Evolutionary conservation across 2,113 vertebrate species (phyloP).

Genomic region (Pristiophorus japonicus): DNA sequence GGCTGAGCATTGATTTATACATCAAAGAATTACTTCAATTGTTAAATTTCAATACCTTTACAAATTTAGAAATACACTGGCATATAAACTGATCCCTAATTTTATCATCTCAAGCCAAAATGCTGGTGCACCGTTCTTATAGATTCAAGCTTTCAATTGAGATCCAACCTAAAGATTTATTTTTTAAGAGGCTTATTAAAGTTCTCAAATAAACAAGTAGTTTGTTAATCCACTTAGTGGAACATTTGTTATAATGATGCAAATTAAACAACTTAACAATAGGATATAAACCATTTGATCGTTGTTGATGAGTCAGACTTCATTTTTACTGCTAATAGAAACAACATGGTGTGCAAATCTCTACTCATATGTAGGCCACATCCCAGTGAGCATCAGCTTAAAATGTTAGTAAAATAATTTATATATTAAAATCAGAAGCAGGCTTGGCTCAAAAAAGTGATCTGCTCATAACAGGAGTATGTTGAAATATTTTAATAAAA

Average conservation of each 20-base stretch:
- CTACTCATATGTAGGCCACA: neutral
- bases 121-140: neutral
- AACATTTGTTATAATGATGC: neutral
- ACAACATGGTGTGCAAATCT: neutral
- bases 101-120: neutral
- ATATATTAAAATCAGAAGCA: neutral
- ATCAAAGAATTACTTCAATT: no score
- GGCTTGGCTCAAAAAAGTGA: neutral
- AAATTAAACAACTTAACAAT: constrained; percentile 3
- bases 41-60: constrained; percentile 10
- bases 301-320: neutral
- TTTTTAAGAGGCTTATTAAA: constrained; percentile 12
- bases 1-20: neutral
- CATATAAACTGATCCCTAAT: neutral
- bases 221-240: constrained; percentile 12
- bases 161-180: neutral
- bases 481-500: neutral
- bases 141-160: neutral
- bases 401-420: neutral
- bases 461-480: no score
- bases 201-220: neutral
- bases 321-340: neutral
- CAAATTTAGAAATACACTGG: neutral
- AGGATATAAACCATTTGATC: neutral
- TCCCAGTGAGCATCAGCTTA: neutral